Base-by-base conservation (phyloP, 2,113 vertebrate genomes). In the Scolopax mira region DNA sequence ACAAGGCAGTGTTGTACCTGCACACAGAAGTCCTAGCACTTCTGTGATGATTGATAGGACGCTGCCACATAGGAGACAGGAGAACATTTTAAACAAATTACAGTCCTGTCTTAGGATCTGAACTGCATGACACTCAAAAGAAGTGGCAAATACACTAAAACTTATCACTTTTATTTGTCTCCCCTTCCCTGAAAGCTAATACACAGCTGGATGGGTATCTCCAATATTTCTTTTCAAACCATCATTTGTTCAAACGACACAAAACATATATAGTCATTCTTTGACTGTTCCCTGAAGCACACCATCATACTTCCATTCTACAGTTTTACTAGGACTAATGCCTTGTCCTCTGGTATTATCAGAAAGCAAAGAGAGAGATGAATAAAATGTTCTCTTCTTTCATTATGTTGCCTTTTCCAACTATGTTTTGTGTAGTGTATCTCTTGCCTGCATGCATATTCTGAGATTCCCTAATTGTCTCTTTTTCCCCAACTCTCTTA, bases 31-130 rank as follows among this genome's bases (percentile, higher is more conserved):
- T 70, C 71, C 54, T 39, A 58, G 35, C 21, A 6, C 64, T 74
- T 85, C 72, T 0, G 0, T 11, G 9, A 16, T 86, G 96, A 96
- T 85, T 90, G 82, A 96, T 93, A 75, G 52, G 30, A 44, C 19
- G 13, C 21, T 60, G 48, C 31, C 16, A 37, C 28, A 9, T 0
- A 55, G 82, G 72, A 74, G 85, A 78, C 85, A 90, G 90, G 27
- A 89, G n/a, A 55, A 80, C 28, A 11, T 80, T 91, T 88, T 80
- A n/a, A 86, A 91, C 79, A 96, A 96, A 94, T 88, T 93, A 58
- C 67, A 13, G 39, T 78, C 55, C 48, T 93, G 27, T 67, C 52
- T 72, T 64, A 71, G 71, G 39, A 55, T 55, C 79, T 88, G 75
- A 86, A 67, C 41, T 60, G 39, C 57, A 27, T 41, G 91, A 69